phyloP scores from a whole-genome alignment of 2,113 vertebrate species.

The Notechis scutatus region DNA sequence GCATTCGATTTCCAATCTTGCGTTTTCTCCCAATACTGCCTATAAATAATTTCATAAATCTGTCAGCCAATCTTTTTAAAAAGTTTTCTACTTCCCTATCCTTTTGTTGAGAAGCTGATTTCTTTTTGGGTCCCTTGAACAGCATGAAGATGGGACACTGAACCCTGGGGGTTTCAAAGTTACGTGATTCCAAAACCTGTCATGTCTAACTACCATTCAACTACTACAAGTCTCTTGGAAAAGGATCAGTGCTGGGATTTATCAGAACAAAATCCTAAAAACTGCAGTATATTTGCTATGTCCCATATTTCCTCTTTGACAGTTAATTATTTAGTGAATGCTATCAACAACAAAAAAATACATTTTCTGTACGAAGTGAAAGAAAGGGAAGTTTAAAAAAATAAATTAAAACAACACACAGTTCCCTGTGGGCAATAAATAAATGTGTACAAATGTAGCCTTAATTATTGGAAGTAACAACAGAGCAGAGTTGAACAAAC shows the following conservation, averaged over 20 bases:
- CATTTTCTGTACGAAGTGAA: background rate
- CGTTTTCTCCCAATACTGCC: background rate
- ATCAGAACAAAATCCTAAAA: background rate
- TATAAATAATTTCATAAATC: background rate
- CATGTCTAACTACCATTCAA: background rate
- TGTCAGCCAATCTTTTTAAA: background rate
- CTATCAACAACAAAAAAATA: constrained; percentile 9
- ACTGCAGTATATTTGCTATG: background rate
- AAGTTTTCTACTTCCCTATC: background rate
- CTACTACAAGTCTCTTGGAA: background rate
- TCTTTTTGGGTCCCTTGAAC: background rate
- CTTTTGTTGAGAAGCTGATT: background rate
- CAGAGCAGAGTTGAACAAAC: constrained; percentile 1
- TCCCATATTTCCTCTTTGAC: background rate
- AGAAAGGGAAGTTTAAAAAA: background rate
- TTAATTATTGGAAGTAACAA: constrained; percentile 8
- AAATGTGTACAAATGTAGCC: constrained; percentile 17
- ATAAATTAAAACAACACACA: constrained; percentile 19
- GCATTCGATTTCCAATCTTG: background rate
- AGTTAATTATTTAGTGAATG: background rate
- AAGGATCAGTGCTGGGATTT: background rate
- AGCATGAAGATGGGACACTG: background rate
- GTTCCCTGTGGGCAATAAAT: constrained; percentile 25
- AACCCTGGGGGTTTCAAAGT: background rate
- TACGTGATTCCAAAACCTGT: background rate